Base-by-base conservation (phyloP, 2,113 vertebrate genomes). In the Mustela nigripes region DNA sequence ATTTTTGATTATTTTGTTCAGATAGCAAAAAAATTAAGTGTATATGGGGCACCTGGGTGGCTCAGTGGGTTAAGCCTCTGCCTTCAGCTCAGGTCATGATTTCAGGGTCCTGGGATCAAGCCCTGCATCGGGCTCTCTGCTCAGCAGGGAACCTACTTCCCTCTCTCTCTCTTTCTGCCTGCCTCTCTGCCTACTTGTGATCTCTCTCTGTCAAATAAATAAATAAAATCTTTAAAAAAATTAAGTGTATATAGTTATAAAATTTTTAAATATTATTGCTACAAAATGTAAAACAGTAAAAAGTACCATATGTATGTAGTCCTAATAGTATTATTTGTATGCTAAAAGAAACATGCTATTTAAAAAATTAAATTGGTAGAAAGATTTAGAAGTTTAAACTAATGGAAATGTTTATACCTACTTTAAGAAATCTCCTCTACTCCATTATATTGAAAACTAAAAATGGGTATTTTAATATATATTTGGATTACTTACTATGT, bases 401-500 rank as follows among this genome's bases (percentile, higher is more conserved):
- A 22, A 71, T 50, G 42, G 33, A 91, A 94, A 71, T 9, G 24
- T 69, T 97, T 92, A 80, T 82, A 92, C 24, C 28, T 88, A 92
- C n/a, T 93, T 98, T 60, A 80, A 80, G 62, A 92, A 94, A 33
- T 82, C 78, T 91, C 31, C 24, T 82, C 7, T 84, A 78, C 39
- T 33, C 3, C 48, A 69, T 79, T 79, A 65, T 56, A n/a, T 7
- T 73, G 42, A 91, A 94, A 83, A 62, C 39, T 65, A 82, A 84
- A 50, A 92, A 80, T 42, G 48, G 39, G 16, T 63, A 91, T 74
- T 92, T 82, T 83, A 92, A 73, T 48, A 86, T 36, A 18, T 65
- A 71, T 45, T 45, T 85, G 28, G 71, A 82, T 85, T 94, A 93
- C 87, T 97, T 98, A 98, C 95, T 88, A 74, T 42, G 97, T 97